phyloP scores from a whole-genome alignment of 2,797 vertebrate genomes.

The Eulemur coronatus region DNA sequence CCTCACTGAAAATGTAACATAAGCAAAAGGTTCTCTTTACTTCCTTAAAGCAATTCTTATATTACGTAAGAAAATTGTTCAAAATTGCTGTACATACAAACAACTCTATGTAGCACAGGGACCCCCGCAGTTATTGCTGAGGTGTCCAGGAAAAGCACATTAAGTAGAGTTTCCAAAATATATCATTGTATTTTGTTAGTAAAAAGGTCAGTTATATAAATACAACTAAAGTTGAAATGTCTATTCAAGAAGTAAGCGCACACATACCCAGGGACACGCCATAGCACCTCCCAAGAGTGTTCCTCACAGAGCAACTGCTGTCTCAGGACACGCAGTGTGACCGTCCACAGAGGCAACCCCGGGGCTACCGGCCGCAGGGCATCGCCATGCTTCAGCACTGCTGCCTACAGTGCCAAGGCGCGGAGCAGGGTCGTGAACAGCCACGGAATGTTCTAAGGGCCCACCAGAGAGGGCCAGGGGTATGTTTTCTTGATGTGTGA shows the following conservation, averaged over 20 bases:
- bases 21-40: conserved; percentile 24
- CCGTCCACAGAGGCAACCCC: not conserved
- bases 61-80: conserved; percentile 40
- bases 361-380: not conserved
- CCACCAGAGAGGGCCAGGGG: too few species aligned
- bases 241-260: not conserved
- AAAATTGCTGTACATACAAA: conserved; percentile 43
- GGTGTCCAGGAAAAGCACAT: conserved; percentile 73
- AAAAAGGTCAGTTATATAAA: conserved; percentile 60
- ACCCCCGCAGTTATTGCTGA: conserved; percentile 59
- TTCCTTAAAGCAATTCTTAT: conserved; percentile 53
- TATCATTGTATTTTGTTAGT: conserved; percentile 54
- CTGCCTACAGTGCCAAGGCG: not conserved
- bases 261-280: fast-evolving
- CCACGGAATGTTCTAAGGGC: not conserved
- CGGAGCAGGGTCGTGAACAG: not conserved
- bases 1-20: conserved; percentile 35
- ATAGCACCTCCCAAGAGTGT: not conserved
- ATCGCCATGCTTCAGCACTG: not conserved
- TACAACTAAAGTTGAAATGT: conserved; percentile 22
- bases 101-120: conserved; percentile 52
- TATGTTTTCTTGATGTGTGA: not conserved
- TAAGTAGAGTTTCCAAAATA: conserved; percentile 66
- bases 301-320: not conserved
- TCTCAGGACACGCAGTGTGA: fast-evolving